These are phyloP conservation scores for Torymus auratus DNA, from an alignment of 2,888 invertebrate genomes.

Conservation along the genomic window DNA sequence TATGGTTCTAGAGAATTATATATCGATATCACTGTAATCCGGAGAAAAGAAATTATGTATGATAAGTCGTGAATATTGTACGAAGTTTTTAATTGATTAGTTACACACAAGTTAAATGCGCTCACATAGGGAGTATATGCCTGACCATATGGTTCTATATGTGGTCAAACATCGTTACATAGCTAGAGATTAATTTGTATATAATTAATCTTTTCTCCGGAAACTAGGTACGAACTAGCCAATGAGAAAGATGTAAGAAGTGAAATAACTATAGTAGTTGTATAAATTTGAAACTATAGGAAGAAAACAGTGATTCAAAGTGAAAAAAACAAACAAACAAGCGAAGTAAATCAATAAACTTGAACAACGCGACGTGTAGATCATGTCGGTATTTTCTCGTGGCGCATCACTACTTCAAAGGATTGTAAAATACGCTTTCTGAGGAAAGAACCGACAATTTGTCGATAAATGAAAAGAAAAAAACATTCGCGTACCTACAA, in stretches of 20 bases:
- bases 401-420: slow-evolving; percentile 26
- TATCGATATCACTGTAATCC: slow-evolving; percentile 2
- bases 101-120: neutral
- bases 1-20: slow-evolving; percentile 26
- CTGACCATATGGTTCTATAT: slow-evolving; percentile 2
- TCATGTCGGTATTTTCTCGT: slow-evolving; percentile 53
- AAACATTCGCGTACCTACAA: slow-evolving; percentile 46
- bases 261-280: slow-evolving; percentile 16
- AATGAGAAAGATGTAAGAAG: slow-evolving; percentile 1
- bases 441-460: slow-evolving; percentile 35
- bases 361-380: slow-evolving; percentile 44
- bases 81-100: neutral
- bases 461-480: neutral
- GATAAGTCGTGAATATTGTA: too few species aligned
- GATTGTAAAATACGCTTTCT: slow-evolving; percentile 52
- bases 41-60: slow-evolving; percentile 33
- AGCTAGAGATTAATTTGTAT: slow-evolving; percentile 13
- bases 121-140: slow-evolving; percentile 16
- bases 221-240: slow-evolving; percentile 1
- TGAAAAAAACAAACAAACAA: neutral
- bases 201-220: slow-evolving; percentile 40
- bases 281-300: slow-evolving; percentile 12
- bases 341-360: slow-evolving; percentile 18
- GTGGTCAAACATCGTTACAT: slow-evolving; percentile 2
- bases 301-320: slow-evolving; percentile 17